Evolutionary conservation across 2,113 vertebrate genomes (phyloP).

Genomic region (Vanacampus margaritifer): DNA sequence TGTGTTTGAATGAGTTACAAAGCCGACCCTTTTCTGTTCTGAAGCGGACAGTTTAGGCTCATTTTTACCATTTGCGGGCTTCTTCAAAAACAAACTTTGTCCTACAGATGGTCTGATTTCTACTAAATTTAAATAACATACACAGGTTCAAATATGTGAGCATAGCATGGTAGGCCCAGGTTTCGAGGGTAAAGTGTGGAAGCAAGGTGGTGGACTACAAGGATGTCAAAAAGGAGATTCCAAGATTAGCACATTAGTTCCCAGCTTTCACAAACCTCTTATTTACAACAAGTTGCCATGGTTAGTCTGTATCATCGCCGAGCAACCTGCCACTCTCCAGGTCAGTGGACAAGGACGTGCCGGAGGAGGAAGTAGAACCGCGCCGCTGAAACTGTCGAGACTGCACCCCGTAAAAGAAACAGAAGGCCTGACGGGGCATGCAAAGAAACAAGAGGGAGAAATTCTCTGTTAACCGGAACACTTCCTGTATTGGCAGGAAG

Average conservation of each 20-base stretch:
- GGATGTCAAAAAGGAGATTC: not conserved
- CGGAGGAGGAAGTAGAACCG: conserved; percentile 84
- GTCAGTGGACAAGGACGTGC: conserved; percentile 89
- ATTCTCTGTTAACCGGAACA: not conserved
- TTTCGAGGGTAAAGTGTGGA: no score
- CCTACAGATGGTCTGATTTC: no score
- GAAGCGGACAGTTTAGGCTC: no score
- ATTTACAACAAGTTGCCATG: conserved; percentile 64
- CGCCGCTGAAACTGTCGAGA: conserved; percentile 83
- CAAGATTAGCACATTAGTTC: no score
- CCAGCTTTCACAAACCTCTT: conserved; percentile 66
- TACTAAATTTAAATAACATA: no score
- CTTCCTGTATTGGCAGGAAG: not conserved
- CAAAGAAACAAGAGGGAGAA: conserved; percentile 51
- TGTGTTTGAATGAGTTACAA: no score
- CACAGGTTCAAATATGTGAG: no score
- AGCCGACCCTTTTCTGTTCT: no score
- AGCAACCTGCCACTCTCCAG: conserved; percentile 92
- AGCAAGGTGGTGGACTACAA: not conserved
- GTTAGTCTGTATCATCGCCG: conserved; percentile 78
- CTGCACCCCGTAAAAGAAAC: conserved; percentile 89
- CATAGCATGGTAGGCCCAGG: no score
- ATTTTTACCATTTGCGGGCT: no score
- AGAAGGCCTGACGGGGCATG: conserved; percentile 86
- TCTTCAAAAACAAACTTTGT: no score